Percentiles rank a stretch among this genome's conserved stretches.
Evolutionary conservation across 2,113 vertebrate genomes (phyloP).

Genomic region (Coturnix japonica): DNA sequence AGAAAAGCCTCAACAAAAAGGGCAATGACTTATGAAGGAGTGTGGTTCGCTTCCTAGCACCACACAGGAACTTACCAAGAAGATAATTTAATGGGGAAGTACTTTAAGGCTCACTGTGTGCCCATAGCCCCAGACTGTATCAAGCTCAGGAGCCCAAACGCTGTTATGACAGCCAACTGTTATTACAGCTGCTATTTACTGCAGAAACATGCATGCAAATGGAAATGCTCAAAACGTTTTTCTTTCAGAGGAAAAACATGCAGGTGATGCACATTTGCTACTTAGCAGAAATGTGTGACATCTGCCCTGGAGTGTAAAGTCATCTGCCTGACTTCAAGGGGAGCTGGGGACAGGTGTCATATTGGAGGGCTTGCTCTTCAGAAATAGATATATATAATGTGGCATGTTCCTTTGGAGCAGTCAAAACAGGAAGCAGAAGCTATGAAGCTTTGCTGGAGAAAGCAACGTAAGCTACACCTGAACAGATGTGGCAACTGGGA

Average conservation of each 20-base stretch:
- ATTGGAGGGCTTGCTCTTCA: neutral
- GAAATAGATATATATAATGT: neutral
- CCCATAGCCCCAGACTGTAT: neutral
- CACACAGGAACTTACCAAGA: neutral
- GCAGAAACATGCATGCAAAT: neutral
- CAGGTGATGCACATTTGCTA: neutral
- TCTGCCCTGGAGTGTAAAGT: neutral
- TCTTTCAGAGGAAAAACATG: neutral
- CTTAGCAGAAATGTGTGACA: neutral
- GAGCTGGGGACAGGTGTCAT: neutral
- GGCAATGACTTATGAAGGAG: neutral
- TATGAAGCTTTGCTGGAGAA: neutral
- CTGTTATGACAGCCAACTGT: neutral
- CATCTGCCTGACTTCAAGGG: neutral
- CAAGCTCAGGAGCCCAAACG: neutral
- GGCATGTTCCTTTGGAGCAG: neutral
- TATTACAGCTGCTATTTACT: neutral
- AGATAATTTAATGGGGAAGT: neutral
- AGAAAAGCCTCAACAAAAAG: neutral
- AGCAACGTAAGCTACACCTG: neutral
- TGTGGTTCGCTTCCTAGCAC: neutral
- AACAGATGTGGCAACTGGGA: neutral
- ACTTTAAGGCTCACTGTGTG: neutral
- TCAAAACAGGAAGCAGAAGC: conserved; percentile 21
- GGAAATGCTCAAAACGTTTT: neutral